Evolutionary conservation across 2,113 vertebrate genomes (phyloP).

Genomic region (Tretioscincus oriximinensis): DNA sequence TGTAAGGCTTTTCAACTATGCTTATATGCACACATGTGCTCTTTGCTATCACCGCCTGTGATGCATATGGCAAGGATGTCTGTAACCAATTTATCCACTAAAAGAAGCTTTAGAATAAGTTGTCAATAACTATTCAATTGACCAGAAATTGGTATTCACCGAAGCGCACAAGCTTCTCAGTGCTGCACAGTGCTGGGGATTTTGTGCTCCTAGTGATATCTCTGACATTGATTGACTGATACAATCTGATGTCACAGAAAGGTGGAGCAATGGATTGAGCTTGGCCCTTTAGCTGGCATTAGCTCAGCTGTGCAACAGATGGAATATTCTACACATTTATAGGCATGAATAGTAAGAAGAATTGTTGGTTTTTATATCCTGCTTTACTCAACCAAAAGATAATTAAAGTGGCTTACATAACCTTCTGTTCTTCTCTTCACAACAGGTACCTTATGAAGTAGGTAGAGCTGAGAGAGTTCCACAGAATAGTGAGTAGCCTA

Average conservation of each 20-base stretch:
- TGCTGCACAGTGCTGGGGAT: neutral
- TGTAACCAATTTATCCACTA: neutral
- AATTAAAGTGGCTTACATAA: no score
- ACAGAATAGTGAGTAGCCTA: no score
- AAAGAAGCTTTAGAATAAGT: neutral
- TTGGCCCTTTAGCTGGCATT: neutral
- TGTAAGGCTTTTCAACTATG: neutral
- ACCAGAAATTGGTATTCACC: neutral
- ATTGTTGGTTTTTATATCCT: no score
- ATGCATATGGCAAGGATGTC: neutral
- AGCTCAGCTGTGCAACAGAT: neutral
- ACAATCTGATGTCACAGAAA: neutral
- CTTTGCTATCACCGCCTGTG: slow-evolving; percentile 31
- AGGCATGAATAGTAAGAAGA: neutral
- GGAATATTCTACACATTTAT: neutral
- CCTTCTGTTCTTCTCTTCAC: no score
- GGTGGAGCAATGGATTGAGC: neutral
- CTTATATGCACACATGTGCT: neutral
- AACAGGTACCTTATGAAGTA: no score
- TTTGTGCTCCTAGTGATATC: neutral
- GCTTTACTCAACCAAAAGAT: no score
- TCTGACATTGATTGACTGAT: neutral
- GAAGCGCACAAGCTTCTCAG: neutral
- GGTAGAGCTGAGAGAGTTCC: no score
- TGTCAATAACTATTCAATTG: neutral